phyloP scores from a whole-genome alignment of 37 sponge, comb jelly and placozoan genomes.

The Amphimedon queenslandica region DNA sequence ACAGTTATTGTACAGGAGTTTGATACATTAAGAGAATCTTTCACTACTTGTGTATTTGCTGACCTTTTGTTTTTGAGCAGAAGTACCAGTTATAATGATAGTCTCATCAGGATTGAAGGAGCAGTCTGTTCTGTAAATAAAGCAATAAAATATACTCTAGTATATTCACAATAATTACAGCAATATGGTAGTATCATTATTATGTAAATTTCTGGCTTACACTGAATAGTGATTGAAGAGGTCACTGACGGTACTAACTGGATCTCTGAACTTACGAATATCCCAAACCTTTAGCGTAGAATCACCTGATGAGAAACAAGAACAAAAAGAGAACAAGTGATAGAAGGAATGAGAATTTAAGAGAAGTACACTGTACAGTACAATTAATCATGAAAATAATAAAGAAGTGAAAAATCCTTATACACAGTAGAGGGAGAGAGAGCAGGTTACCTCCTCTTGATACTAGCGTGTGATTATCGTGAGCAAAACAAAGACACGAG shows the following conservation, averaged over 20 bases:
- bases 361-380: slow-evolving; percentile 1
- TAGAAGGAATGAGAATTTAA: too few relatives aligned
- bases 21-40: too few relatives aligned
- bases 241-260: slow-evolving; percentile 56
- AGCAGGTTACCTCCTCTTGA: slow-evolving; percentile 68
- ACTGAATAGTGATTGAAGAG: slow-evolving; percentile 62
- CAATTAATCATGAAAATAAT: too few relatives aligned
- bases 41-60: not conserved
- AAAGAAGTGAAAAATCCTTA: not conserved
- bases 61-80: slow-evolving; percentile 63
- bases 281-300: slow-evolving; percentile 93
- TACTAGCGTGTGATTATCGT: slow-evolving; percentile 64
- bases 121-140: slow-evolving; percentile 67
- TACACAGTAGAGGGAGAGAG: not conserved
- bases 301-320: slow-evolving; percentile 57
- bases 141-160: too few relatives aligned
- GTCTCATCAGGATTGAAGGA: slow-evolving; percentile 93
- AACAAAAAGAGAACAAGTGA: slow-evolving; percentile 1
- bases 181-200: too few relatives aligned
- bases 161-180: too few relatives aligned
- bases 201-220: slow-evolving; percentile 35
- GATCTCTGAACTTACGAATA: slow-evolving; percentile 67
- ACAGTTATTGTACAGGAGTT: too few relatives aligned
- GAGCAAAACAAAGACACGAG: slow-evolving; percentile 68
- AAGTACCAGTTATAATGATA: slow-evolving; percentile 74